Base-by-base conservation (phyloP, 2,113 vertebrate species). In the Silurus asotus region DNA sequence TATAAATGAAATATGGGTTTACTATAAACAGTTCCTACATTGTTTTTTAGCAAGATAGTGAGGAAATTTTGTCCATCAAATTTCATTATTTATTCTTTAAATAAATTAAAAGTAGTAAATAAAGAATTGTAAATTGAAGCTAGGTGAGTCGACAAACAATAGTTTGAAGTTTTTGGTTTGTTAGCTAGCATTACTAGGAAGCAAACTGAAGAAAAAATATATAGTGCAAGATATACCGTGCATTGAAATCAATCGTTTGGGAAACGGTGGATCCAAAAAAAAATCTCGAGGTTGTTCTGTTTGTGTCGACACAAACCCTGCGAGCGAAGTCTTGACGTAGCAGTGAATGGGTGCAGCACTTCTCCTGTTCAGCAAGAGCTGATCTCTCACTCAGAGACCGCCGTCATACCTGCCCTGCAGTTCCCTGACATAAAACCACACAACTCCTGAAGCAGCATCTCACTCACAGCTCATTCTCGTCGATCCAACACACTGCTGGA, bases 401-500 rank as follows among this genome's bases (percentile, higher is more conserved):
- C 28, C 3, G 10, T 14, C 53, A 9, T 70, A 11, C 72, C 84
- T 51, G 56, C 82, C 76, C 61, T 53, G 65, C 76, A 55, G 81
- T 86, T 67, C 53, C 81, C 67, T 76, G 51, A 86, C 79, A 83
- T 80, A 61, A 87, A 83, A 53, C 69, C 80, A 53, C 64, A 45
- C 62, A 13, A 56, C 51, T 76, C 82, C 75, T 82, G 61, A 70
- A 78, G 82, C 65, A 74, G 70, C 48, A 23, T n/a, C 85, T 84
- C 48, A 80, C 74, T 62, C 79, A 55, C 86, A 69, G 23, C 65
- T 83, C 59, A 79, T 76, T 82, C 77, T 80, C 48, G 28, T 83
- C 67, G 56, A 13, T 25, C 17, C 15, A 11, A 55, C 72, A 58
- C 87, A 78, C 72, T 81, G 87, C 86, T 82, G 49, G 75, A 88